Conservation (phyloP, 2,797 vertebrate species). For the Margarornis squamiger region DNA sequence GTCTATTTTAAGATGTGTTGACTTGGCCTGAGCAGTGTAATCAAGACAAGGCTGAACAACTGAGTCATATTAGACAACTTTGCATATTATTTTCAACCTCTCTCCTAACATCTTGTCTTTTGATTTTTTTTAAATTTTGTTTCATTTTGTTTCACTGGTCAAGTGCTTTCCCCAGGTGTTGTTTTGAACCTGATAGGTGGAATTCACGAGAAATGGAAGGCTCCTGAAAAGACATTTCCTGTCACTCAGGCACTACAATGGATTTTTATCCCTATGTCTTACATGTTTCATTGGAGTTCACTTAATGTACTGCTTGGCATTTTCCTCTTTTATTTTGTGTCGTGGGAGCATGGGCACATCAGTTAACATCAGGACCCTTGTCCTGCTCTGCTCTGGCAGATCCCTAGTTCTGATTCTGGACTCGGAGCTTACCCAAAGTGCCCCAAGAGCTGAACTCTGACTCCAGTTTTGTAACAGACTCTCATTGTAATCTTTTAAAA, state of each 20-base stretch:
- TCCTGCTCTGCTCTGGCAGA: background rate
- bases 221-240: background rate
- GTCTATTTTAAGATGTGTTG: constrained; percentile 66
- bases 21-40: constrained; percentile 43
- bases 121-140: background rate
- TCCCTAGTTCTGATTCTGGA: background rate
- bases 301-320: background rate
- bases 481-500: background rate
- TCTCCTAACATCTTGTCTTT: background rate
- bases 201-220: background rate
- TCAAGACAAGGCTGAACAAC: constrained; percentile 50
- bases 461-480: constrained; percentile 20
- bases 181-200: background rate
- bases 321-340: background rate
- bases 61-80: constrained; percentile 17
- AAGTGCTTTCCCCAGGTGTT: background rate
- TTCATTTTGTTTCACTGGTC: background rate
- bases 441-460: constrained; percentile 17
- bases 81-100: background rate
- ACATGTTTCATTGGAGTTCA: background rate
- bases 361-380: background rate
- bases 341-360: background rate
- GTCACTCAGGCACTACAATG: background rate
- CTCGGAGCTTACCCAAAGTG: background rate
- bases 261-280: background rate